Evolutionary conservation across 2,888 invertebrate species (phyloP).

Genomic region (Anodontia alba): DNA sequence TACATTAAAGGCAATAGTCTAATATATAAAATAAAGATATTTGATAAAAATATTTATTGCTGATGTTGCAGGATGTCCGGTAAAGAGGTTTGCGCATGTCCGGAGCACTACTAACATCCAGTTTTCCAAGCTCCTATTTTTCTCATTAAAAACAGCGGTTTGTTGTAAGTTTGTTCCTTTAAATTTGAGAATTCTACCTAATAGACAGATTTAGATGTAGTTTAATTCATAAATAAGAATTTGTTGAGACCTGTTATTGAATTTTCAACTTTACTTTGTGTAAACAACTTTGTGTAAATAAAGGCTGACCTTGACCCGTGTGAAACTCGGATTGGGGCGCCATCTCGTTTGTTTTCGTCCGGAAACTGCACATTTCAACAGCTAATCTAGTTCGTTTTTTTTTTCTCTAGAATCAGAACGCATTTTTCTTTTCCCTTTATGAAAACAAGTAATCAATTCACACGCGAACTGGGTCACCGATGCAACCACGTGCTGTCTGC

Average conservation of each 20-base stretch:
- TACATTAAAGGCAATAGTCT: too few relatives aligned
- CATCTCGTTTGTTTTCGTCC: not conserved
- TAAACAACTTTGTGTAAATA: too few relatives aligned
- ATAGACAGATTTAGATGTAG: not conserved
- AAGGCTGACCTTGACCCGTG: not conserved
- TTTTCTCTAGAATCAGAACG: too few relatives aligned
- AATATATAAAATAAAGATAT: too few relatives aligned
- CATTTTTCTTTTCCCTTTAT: too few relatives aligned
- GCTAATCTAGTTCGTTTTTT: too few relatives aligned
- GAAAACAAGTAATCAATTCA: too few relatives aligned
- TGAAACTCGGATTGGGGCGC: not conserved
- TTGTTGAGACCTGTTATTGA: not conserved
- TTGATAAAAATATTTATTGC: too few relatives aligned
- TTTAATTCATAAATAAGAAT: not conserved
- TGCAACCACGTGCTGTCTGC: too few relatives aligned
- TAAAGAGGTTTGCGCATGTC: conserved; percentile 5
- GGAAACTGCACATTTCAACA: not conserved
- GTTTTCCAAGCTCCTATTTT: not conserved
- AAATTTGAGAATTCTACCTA: not conserved
- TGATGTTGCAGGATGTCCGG: too few relatives aligned
- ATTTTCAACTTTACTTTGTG: not conserved
- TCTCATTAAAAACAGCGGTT: not conserved
- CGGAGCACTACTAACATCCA: not conserved
- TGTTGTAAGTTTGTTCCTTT: not conserved
- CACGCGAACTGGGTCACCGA: too few relatives aligned